These are phyloP conservation scores for Himalopsyche kuldschensis DNA, from an alignment of 2,888 invertebrate species.

Conservation along the genomic window DNA sequence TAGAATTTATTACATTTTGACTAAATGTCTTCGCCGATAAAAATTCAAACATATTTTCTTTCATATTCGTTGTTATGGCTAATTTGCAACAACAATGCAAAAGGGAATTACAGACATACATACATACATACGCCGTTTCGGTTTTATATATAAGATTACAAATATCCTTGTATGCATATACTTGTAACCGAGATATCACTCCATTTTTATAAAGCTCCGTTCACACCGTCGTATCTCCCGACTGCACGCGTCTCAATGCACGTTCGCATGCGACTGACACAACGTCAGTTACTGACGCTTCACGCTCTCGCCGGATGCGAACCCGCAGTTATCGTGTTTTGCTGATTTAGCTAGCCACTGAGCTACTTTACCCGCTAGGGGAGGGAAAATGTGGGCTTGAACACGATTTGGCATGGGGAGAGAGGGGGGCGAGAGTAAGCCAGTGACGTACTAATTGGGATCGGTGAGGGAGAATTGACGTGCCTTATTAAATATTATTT, in stretches of 20 bases:
- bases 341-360: background rate
- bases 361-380: background rate
- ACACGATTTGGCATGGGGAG: background rate
- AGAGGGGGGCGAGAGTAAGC: background rate
- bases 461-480: too few species aligned
- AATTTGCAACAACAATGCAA: too few species aligned
- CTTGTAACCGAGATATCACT: background rate
- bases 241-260: background rate
- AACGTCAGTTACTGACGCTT: background rate
- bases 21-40: too few species aligned
- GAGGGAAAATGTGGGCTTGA: background rate
- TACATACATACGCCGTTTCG: too few species aligned
- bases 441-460: background rate
- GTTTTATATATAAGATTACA: too few species aligned
- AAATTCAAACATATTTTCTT: too few species aligned
- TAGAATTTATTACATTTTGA: too few species aligned
- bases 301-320: background rate
- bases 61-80: too few species aligned
- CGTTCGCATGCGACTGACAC: background rate
- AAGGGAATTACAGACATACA: too few species aligned
- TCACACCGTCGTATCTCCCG: background rate
- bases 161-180: too few species aligned
- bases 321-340: background rate
- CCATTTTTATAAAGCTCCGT: background rate
- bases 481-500: too few species aligned